These are phyloP conservation scores for Varroa destructor DNA, from an alignment of 1,140 invertebrate species.

Conservation along the genomic window DNA sequence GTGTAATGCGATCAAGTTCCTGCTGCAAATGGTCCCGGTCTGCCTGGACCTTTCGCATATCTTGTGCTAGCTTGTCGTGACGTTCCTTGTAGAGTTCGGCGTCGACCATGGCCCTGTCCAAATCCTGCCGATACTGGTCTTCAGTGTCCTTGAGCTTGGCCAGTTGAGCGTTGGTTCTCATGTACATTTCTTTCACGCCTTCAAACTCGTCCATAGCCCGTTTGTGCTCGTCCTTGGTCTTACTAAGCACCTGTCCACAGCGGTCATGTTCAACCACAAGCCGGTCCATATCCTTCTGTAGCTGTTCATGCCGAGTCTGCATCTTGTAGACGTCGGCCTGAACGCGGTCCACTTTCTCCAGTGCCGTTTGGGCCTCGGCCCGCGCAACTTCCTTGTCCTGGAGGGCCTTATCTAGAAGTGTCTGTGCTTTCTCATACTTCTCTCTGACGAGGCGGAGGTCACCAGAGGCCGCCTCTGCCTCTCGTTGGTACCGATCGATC, in stretches of 20 bases:
- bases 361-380: slow-evolving; percentile 77
- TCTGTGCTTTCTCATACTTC: slow-evolving; percentile 68
- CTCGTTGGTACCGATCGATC: slow-evolving; percentile 25
- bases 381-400: slow-evolving; percentile 73
- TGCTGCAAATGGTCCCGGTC: slow-evolving; percentile 71
- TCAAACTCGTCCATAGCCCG: slow-evolving; percentile 70
- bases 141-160: slow-evolving; percentile 71
- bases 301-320: slow-evolving; percentile 68
- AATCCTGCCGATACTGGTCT: slow-evolving; percentile 74
- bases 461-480: slow-evolving; percentile 18
- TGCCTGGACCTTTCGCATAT: slow-evolving; percentile 56
- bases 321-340: slow-evolving; percentile 74
- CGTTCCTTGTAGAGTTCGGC: slow-evolving; percentile 72
- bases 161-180: slow-evolving; percentile 64
- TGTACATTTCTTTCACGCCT: slow-evolving; percentile 69
- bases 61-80: slow-evolving; percentile 72
- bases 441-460: slow-evolving; percentile 14
- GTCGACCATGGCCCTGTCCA: slow-evolving; percentile 61
- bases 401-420: slow-evolving; percentile 58
- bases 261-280: slow-evolving; percentile 67
- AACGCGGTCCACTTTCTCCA: slow-evolving; percentile 77
- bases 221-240: slow-evolving; percentile 67
- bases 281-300: slow-evolving; percentile 69
- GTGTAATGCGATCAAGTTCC: slow-evolving; percentile 66
- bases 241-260: slow-evolving; percentile 57